Conservation (phyloP, 2,888 invertebrate species). For the Chaetoderma sp. region DNA sequence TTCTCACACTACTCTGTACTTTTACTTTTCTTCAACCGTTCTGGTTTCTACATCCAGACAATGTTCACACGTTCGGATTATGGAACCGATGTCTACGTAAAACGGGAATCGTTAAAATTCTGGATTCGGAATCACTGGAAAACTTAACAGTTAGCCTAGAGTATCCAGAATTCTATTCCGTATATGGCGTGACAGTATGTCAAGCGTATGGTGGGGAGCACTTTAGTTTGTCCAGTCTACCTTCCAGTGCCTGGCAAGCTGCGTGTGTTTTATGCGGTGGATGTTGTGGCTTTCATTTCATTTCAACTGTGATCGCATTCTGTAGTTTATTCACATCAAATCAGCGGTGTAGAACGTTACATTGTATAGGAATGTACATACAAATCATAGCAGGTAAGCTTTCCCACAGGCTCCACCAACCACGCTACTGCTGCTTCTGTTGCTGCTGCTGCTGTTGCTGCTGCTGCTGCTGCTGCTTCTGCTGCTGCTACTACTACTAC, state of each 20-base stretch:
- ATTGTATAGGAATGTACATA: slow-evolving; percentile 53
- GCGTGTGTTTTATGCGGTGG: slow-evolving; percentile 63
- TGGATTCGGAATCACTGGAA: too few species aligned
- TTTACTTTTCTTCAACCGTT: slow-evolving; percentile 69
- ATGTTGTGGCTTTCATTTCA: slow-evolving; percentile 61
- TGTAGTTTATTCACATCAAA: slow-evolving; percentile 50
- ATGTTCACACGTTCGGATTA: slow-evolving; percentile 54
- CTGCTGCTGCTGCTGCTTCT: too few species aligned
- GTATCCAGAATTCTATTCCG: too few species aligned
- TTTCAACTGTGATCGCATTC: slow-evolving; percentile 58
- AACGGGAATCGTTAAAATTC: too few species aligned
- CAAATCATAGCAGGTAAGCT: slow-evolving; percentile 65
- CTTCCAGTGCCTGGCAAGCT: slow-evolving; percentile 63
- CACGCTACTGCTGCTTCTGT: too few species aligned
- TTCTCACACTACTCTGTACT: slow-evolving; percentile 65
- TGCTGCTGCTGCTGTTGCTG: too few species aligned
- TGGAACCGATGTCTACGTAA: slow-evolving; percentile 51
- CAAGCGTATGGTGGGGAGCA: slow-evolving; percentile 55
- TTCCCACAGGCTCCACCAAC: too few species aligned
- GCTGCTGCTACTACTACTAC: too few species aligned
- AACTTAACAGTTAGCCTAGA: too few species aligned
- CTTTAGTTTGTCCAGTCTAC: slow-evolving; percentile 53
- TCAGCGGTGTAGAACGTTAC: slow-evolving; percentile 49
- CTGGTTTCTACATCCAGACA: slow-evolving; percentile 65
- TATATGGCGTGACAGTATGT: slow-evolving; percentile 25